phyloP scores from a whole-genome alignment of 2,113 vertebrate species.

The Girardinichthys multiradiatus region DNA sequence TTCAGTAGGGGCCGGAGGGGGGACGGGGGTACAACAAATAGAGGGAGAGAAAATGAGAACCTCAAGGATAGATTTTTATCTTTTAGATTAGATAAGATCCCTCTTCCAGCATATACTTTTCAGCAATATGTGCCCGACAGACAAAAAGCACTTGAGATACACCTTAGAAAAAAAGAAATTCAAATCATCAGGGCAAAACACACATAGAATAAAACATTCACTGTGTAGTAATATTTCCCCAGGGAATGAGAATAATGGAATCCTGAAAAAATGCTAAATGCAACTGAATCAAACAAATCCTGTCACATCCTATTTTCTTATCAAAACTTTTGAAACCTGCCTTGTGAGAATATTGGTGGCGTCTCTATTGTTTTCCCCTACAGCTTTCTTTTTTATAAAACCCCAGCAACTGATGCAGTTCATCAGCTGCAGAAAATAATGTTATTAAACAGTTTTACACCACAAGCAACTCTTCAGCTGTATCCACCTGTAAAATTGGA shows the following conservation, averaged over 20 bases:
- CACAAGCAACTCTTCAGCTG: constrained; percentile 3
- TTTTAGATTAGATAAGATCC: neutral
- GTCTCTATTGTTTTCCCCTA: neutral
- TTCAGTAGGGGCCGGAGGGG: neutral
- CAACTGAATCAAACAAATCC: constrained; percentile 13
- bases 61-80: neutral
- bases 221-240: neutral
- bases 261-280: constrained; percentile 5
- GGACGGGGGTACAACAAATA: neutral
- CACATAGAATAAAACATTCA: constrained; percentile 11
- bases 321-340: constrained; percentile 2
- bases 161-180: neutral
- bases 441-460: neutral
- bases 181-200: neutral
- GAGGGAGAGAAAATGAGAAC: neutral
- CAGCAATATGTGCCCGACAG: neutral
- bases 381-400: constrained; percentile 5
- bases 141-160: constrained; percentile 11
- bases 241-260: constrained; percentile 1
- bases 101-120: neutral
- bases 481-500: constrained; percentile 8
- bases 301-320: constrained; percentile 3
- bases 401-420: neutral
- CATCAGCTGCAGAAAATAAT: neutral
- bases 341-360: constrained; percentile 1